Evolutionary conservation across 2,888 invertebrate species (phyloP).

Genomic region (Aporophyla lueneburgensis): DNA sequence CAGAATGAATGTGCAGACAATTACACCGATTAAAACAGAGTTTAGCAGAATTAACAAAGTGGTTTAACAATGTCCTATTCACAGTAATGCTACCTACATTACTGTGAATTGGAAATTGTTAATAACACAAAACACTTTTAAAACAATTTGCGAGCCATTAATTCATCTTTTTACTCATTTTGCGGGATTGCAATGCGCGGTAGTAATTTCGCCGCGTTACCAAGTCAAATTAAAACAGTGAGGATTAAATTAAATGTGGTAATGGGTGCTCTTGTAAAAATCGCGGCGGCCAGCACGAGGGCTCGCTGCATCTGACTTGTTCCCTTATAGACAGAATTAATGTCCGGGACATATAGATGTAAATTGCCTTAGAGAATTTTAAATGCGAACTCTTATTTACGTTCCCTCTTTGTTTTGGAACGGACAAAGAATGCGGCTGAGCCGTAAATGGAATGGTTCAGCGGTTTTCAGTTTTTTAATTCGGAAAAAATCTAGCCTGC

Average conservation of each 20-base stretch:
- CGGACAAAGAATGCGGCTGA: constrained; percentile 39
- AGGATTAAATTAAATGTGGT: constrained; percentile 89
- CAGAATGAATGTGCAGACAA: neutral
- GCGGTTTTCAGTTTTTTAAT: constrained; percentile 42
- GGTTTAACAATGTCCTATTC: constrained; percentile 29
- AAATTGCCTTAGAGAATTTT: constrained; percentile 67
- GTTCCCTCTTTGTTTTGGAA: constrained; percentile 49
- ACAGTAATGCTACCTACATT: constrained; percentile 1
- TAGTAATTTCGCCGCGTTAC: constrained; percentile 81
- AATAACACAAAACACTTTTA: constrained; percentile 49
- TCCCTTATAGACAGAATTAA: constrained; percentile 77
- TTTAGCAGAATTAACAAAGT: constrained; percentile 13
- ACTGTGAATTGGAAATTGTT: constrained; percentile 1
- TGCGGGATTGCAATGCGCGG: constrained; percentile 75
- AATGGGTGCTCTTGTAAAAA: constrained; percentile 87
- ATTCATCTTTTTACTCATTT: constrained; percentile 70
- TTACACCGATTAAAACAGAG: neutral
- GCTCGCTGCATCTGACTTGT: constrained; percentile 80
- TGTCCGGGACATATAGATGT: constrained; percentile 68
- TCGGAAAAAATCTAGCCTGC: constrained; percentile 9
- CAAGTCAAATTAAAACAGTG: constrained; percentile 88
- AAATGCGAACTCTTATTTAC: constrained; percentile 67
- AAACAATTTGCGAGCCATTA: constrained; percentile 68
- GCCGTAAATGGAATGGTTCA: constrained; percentile 52
- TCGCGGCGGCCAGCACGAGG: constrained; percentile 74